phyloP scores from a whole-genome alignment of 1,140 invertebrate genomes.

The Agrilus planipennis region DNA sequence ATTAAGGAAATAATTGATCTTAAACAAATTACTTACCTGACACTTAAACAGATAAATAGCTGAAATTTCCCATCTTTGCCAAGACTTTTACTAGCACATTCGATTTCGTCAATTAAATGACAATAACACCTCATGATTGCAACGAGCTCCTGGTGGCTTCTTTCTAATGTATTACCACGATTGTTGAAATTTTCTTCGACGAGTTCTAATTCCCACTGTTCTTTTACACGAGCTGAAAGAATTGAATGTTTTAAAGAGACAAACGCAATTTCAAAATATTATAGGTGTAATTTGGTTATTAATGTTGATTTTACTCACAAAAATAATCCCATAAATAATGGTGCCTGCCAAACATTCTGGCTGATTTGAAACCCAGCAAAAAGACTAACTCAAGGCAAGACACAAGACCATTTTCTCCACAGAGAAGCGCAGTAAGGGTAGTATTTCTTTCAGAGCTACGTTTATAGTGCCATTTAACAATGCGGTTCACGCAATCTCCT shows the following conservation, averaged over 20 bases:
- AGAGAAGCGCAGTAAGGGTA: conserved; percentile 83
- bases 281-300: conserved; percentile 9
- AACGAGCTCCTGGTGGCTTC: conserved; percentile 47
- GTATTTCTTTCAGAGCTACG: conserved; percentile 66
- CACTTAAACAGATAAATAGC: conserved; percentile 84
- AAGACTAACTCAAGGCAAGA: conserved; percentile 90
- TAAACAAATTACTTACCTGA: conserved; percentile 46
- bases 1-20: neutral
- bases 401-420: conserved; percentile 89
- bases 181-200: conserved; percentile 43
- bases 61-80: conserved; percentile 99
- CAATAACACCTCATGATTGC: conserved; percentile 64
- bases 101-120: conserved; percentile 73
- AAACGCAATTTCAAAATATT: conserved; percentile 6
- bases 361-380: conserved; percentile 83
- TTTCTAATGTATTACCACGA: conserved; percentile 33
- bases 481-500: conserved; percentile 90
- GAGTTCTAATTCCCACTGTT: conserved; percentile 67
- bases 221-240: conserved; percentile 67
- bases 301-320: conserved; percentile 49
- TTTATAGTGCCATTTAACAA: conserved; percentile 92
- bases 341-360: conserved; percentile 84
- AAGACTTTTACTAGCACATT: conserved; percentile 66
- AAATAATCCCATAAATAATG: conserved; percentile 98
- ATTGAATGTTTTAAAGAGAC: neutral